These are phyloP conservation scores for Cryptotermes secundus DNA, from an alignment of 1,140 invertebrate genomes.

Conservation along the genomic window DNA sequence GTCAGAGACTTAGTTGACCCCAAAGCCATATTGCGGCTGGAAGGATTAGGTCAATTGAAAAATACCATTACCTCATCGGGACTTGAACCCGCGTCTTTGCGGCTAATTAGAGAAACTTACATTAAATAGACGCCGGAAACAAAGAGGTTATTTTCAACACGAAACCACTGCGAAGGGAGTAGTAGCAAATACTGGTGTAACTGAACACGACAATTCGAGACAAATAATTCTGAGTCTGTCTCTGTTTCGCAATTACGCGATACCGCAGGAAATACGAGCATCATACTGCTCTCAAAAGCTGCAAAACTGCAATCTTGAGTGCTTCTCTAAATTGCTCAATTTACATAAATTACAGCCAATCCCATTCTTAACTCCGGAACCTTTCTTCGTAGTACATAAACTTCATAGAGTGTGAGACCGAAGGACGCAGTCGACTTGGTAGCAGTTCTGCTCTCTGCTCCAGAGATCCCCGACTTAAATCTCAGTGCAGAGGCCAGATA, in stretches of 20 bases:
- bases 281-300: not conserved
- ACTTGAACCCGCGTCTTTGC: too few species aligned
- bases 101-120: not conserved
- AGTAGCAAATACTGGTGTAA: not conserved
- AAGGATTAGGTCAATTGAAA: too few species aligned
- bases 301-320: not conserved
- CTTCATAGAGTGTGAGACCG: not conserved
- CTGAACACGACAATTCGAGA: not conserved
- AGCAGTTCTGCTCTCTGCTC: too few species aligned
- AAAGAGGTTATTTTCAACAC: not conserved
- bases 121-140: not conserved
- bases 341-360: not conserved
- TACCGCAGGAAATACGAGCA: not conserved
- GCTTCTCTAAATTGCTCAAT: not conserved
- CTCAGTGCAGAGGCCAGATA: too few species aligned
- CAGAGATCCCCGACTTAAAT: too few species aligned
- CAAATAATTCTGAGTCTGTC: not conserved
- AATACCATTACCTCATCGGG: too few species aligned
- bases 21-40: too few species aligned
- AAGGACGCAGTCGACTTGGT: not conserved
- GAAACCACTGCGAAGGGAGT: not conserved
- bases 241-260: not conserved
- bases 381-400: not conserved
- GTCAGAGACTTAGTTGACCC: too few species aligned
- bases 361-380: not conserved